These are phyloP conservation scores for Muscicapa comitata DNA, from an alignment of 2,797 vertebrate species.

Conservation along the genomic window DNA sequence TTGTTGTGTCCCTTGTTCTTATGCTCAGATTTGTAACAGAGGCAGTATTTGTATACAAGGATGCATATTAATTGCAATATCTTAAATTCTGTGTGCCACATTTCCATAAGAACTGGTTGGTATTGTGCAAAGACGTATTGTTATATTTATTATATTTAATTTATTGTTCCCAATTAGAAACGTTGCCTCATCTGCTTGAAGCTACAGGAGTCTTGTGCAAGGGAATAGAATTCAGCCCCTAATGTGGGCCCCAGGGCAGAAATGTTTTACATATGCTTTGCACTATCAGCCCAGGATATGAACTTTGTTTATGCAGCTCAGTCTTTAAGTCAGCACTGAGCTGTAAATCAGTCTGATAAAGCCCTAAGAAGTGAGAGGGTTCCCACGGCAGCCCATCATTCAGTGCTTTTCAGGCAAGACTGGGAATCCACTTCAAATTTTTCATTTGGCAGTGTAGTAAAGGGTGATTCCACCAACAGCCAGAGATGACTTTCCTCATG, in stretches of 20 bases:
- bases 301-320: not conserved
- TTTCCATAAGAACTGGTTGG: not conserved
- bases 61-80: not conserved
- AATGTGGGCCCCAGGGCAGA: not conserved
- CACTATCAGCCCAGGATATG: not conserved
- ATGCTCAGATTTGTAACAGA: not conserved
- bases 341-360: constrained; percentile 37
- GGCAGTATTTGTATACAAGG: not conserved
- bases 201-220: not conserved
- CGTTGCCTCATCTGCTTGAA: not conserved
- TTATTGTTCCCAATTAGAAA: not conserved
- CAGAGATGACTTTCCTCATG: not conserved
- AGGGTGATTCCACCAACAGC: not conserved
- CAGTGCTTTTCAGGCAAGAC: not conserved
- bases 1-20: not conserved
- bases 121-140: not conserved
- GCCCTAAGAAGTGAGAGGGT: not conserved
- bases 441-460: not conserved
- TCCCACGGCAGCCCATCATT: not conserved
- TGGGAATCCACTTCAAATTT: not conserved
- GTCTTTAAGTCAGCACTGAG: not conserved
- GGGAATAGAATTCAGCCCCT: not conserved
- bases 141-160: not conserved
- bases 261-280: not conserved
- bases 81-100: not conserved